Evolutionary conservation across 2,888 invertebrate genomes (phyloP).

Genomic region (Shargacucullia verbasci): DNA sequence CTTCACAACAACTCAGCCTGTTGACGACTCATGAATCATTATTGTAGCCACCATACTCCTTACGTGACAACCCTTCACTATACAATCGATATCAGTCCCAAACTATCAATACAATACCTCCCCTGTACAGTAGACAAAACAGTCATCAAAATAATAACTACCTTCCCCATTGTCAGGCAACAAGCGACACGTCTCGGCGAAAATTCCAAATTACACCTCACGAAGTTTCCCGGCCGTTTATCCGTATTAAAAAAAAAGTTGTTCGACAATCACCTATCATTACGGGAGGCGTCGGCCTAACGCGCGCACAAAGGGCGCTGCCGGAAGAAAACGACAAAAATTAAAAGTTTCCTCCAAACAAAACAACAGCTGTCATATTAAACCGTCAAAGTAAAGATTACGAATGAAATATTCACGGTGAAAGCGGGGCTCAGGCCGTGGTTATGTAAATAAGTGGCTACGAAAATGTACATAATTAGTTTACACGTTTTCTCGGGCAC

Average conservation of each 20-base stretch:
- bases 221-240: slow-evolving; percentile 80
- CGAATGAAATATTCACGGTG: slow-evolving; percentile 89
- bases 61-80: slow-evolving; percentile 53
- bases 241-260: slow-evolving; percentile 73
- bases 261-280: slow-evolving; percentile 86
- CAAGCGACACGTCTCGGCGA: slow-evolving; percentile 72
- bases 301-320: slow-evolving; percentile 81
- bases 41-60: slow-evolving; percentile 35
- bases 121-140: slow-evolving; percentile 68
- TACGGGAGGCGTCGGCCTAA: slow-evolving; percentile 81
- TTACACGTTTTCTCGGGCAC: slow-evolving; percentile 87
- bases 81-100: slow-evolving; percentile 52
- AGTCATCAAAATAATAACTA: slow-evolving; percentile 81
- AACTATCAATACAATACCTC: slow-evolving; percentile 60
- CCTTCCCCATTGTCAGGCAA: slow-evolving; percentile 71
- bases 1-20: slow-evolving; percentile 66
- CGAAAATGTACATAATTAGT: slow-evolving; percentile 89
- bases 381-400: slow-evolving; percentile 88
- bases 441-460: slow-evolving; percentile 89
- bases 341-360: slow-evolving; percentile 88
- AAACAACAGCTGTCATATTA: slow-evolving; percentile 88
- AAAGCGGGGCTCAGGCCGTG: slow-evolving; percentile 86
- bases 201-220: slow-evolving; percentile 82
- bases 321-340: slow-evolving; percentile 83
- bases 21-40: slow-evolving; percentile 58